phyloP scores from a whole-genome alignment of 2,797 vertebrate species.

The Poeciliopsis gracilis region DNA sequence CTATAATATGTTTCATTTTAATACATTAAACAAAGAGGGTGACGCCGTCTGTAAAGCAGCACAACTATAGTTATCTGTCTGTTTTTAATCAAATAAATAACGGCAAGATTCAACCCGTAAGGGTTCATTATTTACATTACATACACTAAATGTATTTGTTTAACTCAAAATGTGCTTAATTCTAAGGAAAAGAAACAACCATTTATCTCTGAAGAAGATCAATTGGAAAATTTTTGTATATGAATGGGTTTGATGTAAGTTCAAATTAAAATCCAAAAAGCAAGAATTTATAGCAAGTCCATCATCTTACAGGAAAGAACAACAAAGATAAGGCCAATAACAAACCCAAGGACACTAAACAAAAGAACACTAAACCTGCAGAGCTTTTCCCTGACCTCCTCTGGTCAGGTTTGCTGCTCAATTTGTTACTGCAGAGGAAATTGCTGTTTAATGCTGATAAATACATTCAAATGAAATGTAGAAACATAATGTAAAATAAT shows the following conservation, averaged over 20 bases:
- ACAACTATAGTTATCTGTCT: not conserved
- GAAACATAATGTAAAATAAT: not conserved
- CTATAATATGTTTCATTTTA: slow-evolving; percentile 6
- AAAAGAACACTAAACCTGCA: slow-evolving; percentile 32
- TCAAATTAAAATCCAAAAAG: not conserved
- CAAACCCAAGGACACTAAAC: slow-evolving; percentile 74
- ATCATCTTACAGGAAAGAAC: slow-evolving; percentile 50
- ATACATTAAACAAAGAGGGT: slow-evolving; percentile 24
- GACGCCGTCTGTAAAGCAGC: slow-evolving; percentile 19
- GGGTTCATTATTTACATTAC: slow-evolving; percentile 17
- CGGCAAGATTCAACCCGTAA: slow-evolving; percentile 13
- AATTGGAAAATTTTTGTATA: not conserved
- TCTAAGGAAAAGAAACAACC: not conserved
- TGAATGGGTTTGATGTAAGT: not conserved
- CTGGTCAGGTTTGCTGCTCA: slow-evolving; percentile 10
- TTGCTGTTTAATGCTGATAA: slow-evolving; percentile 3
- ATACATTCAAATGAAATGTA: slow-evolving; percentile 6
- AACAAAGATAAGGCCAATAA: slow-evolving; percentile 71
- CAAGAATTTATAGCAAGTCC: slow-evolving; percentile 19
- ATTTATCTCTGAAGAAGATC: slow-evolving; percentile 4
- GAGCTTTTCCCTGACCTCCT: slow-evolving; percentile 23
- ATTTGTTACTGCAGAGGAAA: slow-evolving; percentile 2
- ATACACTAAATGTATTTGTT: not conserved
- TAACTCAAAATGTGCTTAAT: not conserved
- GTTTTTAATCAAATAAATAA: slow-evolving; percentile 37